phyloP scores from a whole-genome alignment of 2,888 invertebrate species.

The Leptogaster cylindrica region DNA sequence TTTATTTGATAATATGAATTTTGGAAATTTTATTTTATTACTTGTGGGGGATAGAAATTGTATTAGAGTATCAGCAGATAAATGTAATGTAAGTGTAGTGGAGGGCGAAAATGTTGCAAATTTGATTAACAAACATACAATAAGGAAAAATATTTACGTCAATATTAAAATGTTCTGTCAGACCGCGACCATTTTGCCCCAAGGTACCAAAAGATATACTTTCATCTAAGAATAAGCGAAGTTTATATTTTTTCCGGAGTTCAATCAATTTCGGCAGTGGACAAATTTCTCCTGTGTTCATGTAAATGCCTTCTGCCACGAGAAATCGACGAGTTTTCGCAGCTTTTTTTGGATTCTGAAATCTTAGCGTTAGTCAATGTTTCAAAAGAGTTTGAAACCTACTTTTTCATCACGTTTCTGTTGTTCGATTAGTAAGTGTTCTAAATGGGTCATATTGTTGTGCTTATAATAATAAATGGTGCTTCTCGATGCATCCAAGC shows the following conservation, averaged over 20 bases:
- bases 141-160: too few relatives aligned
- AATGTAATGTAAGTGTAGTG: too few relatives aligned
- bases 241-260: constrained; percentile 83
- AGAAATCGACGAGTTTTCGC: constrained; percentile 70
- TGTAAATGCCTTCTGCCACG: constrained; percentile 91
- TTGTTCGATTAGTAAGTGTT: constrained; percentile 71
- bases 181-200: constrained; percentile 84
- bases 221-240: constrained; percentile 93
- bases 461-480: constrained; percentile 84
- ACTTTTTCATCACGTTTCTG: constrained; percentile 64
- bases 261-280: constrained; percentile 81
- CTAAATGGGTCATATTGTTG: constrained; percentile 84
- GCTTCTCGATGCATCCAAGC: constrained; percentile 87
- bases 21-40: too few relatives aligned
- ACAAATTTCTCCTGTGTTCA: constrained; percentile 89
- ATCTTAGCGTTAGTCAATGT: too few relatives aligned
- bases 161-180: constrained; percentile 84
- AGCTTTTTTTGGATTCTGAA: constrained; percentile 72
- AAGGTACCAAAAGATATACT: constrained; percentile 86
- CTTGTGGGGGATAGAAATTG: too few relatives aligned
- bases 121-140: too few relatives aligned
- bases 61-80: too few relatives aligned
- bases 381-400: constrained; percentile 9
- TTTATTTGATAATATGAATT: too few relatives aligned
- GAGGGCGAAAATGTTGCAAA: too few relatives aligned